Evolutionary conservation across 37 sponge, comb jelly and placozoan genomes (phyloP).

Genomic region (Halichondria panicea): DNA sequence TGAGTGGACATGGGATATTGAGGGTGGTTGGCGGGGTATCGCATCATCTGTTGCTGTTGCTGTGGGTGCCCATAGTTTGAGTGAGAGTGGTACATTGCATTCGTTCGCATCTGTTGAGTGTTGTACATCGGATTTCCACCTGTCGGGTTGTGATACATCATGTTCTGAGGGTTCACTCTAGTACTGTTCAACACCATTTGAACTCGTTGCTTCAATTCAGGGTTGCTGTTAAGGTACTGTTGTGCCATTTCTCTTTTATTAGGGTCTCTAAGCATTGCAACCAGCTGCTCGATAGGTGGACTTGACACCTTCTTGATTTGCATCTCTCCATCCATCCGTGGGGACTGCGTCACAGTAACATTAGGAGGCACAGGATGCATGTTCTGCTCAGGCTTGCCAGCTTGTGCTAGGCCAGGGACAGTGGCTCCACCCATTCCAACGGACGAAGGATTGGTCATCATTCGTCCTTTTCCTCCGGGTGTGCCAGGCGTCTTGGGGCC

Average conservation of each 20-base stretch:
- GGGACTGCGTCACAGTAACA: conserved; percentile 13
- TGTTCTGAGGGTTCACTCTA: no score
- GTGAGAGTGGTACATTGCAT: no score
- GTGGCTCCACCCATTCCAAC: background rate
- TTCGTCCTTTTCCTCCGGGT: background rate
- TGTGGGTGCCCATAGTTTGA: conserved; percentile 4
- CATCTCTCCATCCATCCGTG: conserved; percentile 6
- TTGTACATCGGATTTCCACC: no score
- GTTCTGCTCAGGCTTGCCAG: background rate
- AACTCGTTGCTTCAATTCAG: no score
- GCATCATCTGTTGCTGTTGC: conserved; percentile 10
- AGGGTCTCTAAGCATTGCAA: no score
- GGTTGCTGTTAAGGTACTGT: no score
- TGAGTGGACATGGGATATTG: background rate
- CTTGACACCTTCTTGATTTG: conserved; percentile 16
- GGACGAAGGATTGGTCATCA: background rate
- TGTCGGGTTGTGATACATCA: no score
- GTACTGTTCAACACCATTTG: no score
- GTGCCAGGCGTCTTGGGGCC: conserved; percentile 33
- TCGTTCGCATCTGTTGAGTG: no score
- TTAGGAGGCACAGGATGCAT: conserved; percentile 18
- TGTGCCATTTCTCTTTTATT: no score
- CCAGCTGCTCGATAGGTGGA: no score
- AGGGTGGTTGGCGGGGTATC: conserved; percentile 1
- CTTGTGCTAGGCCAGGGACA: conserved; percentile 3